Evolutionary conservation across 2,888 invertebrate genomes (phyloP), one percentile per base, ranked within the genome.

Genomic region (Cylindroiulus punctatus): DNA sequence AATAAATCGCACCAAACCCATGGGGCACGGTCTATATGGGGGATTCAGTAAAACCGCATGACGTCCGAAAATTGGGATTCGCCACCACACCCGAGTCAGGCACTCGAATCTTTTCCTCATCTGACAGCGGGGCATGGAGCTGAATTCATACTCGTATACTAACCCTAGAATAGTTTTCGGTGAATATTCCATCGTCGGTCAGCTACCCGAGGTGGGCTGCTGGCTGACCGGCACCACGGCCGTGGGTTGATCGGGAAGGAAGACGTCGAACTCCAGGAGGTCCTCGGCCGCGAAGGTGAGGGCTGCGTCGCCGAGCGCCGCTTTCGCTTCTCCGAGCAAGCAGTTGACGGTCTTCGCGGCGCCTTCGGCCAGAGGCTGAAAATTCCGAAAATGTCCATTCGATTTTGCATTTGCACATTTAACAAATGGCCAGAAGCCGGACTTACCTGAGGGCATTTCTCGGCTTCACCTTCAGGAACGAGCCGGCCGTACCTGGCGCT

Each of bases 401-500:
- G 17, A 47, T 47, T 19, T 47, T 3, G 10, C 47, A 47, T 44
- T 8, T 44, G 44, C n/a, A 40, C 40, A 40, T 40, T 4, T 8
- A 40, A 7, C 47, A 47, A 5, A 47, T 0, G 19, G 17, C 47
- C 47, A 47, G 17, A 44, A 44, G 0, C 14, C 14, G 4, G 4
- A 47, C 47, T 8, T 81, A 81, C 81, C 81, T 81, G 30, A 81
- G 81, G 81, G 22, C 1, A 30, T 30, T 81, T 22, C 22, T 81
- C 22, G 36, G 30, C 81, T n/a, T 30, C 47, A 4, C 14, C 17
- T 17, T 47, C 14, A 17, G 17, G 32, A 14, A 32, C 81, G 36
- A 81, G 22, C 3, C 32, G 19, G 36, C 81, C 40, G 86, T 89
- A 90, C 22, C 91, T 89, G 88, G 91, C 91, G 88, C 91, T 92